Percentiles rank a stretch among this genome's conserved stretches.
Conservation (phyloP, 2,888 invertebrate genomes). For the Cheilosia pagana region DNA sequence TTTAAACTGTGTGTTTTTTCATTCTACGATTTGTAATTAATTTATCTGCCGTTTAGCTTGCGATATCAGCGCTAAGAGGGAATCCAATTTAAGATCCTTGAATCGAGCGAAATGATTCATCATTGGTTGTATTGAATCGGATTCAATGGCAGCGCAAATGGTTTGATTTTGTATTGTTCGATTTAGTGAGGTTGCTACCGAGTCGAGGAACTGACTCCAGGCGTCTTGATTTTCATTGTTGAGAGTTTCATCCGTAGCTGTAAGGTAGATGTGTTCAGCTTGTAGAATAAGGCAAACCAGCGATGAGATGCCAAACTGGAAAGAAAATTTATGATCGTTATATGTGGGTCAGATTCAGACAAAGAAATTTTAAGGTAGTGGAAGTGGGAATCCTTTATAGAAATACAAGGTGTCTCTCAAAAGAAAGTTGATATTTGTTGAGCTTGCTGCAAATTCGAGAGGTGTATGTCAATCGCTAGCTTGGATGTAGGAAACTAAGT, state of each 20-base stretch:
- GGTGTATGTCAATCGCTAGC: no score
- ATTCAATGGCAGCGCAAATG: constrained; percentile 82
- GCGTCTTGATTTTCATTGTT: constrained; percentile 78
- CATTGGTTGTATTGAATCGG: constrained; percentile 82
- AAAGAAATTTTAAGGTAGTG: no score
- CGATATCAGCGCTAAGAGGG: constrained; percentile 81
- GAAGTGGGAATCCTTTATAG: no score
- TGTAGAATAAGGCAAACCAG: constrained; percentile 81
- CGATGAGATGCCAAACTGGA: constrained; percentile 83
- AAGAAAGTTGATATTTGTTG: no score
- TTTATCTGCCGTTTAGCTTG: constrained; percentile 82
- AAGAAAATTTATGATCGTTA: not conserved
- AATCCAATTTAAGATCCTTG: constrained; percentile 82
- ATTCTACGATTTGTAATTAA: constrained; percentile 74
- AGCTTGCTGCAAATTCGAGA: no score
- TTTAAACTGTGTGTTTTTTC: constrained; percentile 41
- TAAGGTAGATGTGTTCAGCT: constrained; percentile 81
- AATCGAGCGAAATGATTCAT: constrained; percentile 83
- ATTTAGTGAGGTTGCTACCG: constrained; percentile 81
- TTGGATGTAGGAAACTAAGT: no score
- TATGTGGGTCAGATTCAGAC: no score
- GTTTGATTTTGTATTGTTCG: constrained; percentile 82
- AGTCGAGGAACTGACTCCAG: constrained; percentile 82
- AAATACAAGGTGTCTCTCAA: no score
- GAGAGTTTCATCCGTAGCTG: constrained; percentile 77